Base-by-base conservation (phyloP, 2,797 vertebrate genomes). In the Thamnophis elegans region DNA sequence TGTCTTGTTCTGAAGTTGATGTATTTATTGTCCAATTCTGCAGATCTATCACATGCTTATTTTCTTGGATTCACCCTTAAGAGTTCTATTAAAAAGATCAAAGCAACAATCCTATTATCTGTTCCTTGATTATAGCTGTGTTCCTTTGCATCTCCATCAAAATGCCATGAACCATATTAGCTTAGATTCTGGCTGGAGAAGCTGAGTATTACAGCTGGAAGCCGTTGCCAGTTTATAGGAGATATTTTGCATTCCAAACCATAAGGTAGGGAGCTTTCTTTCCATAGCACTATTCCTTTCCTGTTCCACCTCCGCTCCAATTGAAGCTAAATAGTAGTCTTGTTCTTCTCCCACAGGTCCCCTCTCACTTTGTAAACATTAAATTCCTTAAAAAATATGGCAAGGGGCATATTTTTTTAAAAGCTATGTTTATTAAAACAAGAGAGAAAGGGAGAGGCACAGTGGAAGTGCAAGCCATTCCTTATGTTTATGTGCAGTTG, bases 321-420 rank as follows among this genome's bases (percentile, higher is more conserved):
- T 42, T 92, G 53, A 36, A 22, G 16, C 92, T 95, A 87, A 95
- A 94, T 28, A 89, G 85, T 85, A 93, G 88, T 91, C 96, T 96
- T 95, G 92, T 94, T 96, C 94, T 94, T 96, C 94, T 92, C 92
- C 88, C 91, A 25, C 58, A 87, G 91, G 92, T 95, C 47, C 93
- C 92, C 56, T 14, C 95, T 93, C 95, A 93, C 90, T 96, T 93
- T 95, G 92, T 95, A 96, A 96, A 95, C 91, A 96, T 91, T 94
- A 93, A 94, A 93, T 94, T 96, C 93, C 95, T 97, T 95, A 93
- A 94, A 94, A 96, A 97, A 97, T 92, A 96, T 73, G 47, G 13
- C 94, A 94, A 89, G 89, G 18, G 89, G 93, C 51, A 56, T 90
- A 92, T 95, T 93, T 95, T 95, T 93, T 95, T 88, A 42, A 2